Base-by-base conservation (phyloP, 2,113 vertebrate genomes). In the Pionites leucogaster region DNA sequence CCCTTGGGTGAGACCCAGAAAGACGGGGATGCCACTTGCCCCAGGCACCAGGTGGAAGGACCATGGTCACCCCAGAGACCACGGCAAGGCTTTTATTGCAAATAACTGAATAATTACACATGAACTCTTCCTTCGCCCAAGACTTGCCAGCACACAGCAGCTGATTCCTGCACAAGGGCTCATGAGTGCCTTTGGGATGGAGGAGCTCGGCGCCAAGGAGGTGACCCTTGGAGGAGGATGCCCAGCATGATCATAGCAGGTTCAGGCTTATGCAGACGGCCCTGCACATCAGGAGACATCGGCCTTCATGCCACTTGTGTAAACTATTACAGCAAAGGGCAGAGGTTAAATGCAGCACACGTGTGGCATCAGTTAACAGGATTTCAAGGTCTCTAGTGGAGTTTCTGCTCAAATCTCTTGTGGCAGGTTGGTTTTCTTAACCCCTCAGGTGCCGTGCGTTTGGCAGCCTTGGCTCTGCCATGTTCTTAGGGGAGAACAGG, bases 301-400 rank as follows among this genome's bases (percentile, higher is more conserved):
- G 33, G 87, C 85, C 94, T 92, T 91, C 16, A 2, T 96, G 81
- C 91, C 93, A 94, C 95, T 97, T 97, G 95, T 97, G 93, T 96
- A 97, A 97, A 97, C 96, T 93, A 95, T 96, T 97, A 96, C 86
- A 91, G 93, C 93, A 80, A 90, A 95, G 96, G 96, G 88, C 96
- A 96, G 93, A 96, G 97, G 97, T 96, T 97, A 97, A 97, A 97
- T 27, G 93, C 96, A 96, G 96, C 96, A 95, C 95, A 96, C 96
- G 96, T 96, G 97, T 96, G 95, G 97, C 94, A 97, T 96, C 96
- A 95, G 95, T 97, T 97, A 97, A 95, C 96, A 86, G 95, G 94
- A 96, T 96, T 96, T 96, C 95, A 96, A 95, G 95, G 94, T 92
- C 94, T 97, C 92, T 86, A 60, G 84, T 55, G 94, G 92, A 96